These are phyloP conservation scores for Gonocerus acuteangulatus DNA, from an alignment of 2,888 invertebrate species.

Conservation along the genomic window DNA sequence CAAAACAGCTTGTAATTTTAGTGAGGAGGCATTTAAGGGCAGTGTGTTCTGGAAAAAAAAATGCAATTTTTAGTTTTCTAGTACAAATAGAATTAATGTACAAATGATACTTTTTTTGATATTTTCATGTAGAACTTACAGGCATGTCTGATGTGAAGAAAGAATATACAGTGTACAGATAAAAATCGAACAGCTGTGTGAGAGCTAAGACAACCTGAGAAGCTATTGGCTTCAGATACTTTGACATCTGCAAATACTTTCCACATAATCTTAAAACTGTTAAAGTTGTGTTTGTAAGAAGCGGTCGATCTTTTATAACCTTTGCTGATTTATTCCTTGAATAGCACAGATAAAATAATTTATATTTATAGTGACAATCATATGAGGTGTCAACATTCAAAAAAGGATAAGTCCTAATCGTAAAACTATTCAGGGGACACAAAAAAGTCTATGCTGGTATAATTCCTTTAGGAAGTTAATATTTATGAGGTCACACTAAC, in stretches of 20 bases:
- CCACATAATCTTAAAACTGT: slow-evolving; percentile 83
- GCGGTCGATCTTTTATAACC: not conserved
- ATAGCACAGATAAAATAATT: not conserved
- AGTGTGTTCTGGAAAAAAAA: slow-evolving; percentile 22
- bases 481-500: too few species aligned
- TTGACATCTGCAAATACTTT: slow-evolving; percentile 87
- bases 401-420: too few species aligned
- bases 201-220: slow-evolving; percentile 83
- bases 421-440: too few species aligned
- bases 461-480: too few species aligned
- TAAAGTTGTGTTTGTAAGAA: slow-evolving; percentile 79
- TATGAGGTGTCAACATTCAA: too few species aligned
- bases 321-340: not conserved
- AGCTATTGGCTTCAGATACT: slow-evolving; percentile 79
- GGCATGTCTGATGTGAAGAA: slow-evolving; percentile 29
- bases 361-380: not conserved
- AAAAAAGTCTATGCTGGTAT: too few species aligned
- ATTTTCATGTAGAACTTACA: not conserved
- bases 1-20: slow-evolving; percentile 64
- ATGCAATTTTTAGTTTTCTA: not conserved
- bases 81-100: too few species aligned
- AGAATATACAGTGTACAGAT: slow-evolving; percentile 74
- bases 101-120: too few species aligned
- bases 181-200: slow-evolving; percentile 89
- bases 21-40: slow-evolving; percentile 30